These are phyloP conservation scores for Diorhabda carinulata DNA, from an alignment of 1,140 invertebrate species.

Conservation along the genomic window DNA sequence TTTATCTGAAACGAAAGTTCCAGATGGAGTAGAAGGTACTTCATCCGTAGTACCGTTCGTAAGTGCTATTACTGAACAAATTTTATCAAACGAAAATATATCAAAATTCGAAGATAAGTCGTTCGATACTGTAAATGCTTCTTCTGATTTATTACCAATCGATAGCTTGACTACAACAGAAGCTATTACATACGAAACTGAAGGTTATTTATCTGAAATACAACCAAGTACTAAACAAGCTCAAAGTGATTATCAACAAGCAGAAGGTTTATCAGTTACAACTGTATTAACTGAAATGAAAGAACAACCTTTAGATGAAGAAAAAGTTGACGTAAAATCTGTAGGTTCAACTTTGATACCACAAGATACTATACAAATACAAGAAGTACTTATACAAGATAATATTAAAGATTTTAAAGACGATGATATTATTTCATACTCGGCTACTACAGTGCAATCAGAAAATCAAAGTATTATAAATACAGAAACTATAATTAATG, in stretches of 20 bases:
- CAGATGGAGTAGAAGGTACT: conserved; percentile 48
- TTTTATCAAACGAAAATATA: conserved; percentile 28
- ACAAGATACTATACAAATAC: conserved; percentile 37
- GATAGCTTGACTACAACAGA: conserved; percentile 49
- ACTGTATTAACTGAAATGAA: conserved; percentile 52
- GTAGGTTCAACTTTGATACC: conserved; percentile 37
- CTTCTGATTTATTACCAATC: conserved; percentile 47
- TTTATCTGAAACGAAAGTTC: conserved; percentile 43
- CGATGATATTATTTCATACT: conserved; percentile 24
- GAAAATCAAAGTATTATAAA: conserved; percentile 41
- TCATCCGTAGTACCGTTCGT: conserved; percentile 51
- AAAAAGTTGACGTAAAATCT: conserved; percentile 40
- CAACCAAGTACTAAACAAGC: conserved; percentile 48
- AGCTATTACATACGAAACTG: conserved; percentile 50
- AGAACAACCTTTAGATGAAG: conserved; percentile 47
- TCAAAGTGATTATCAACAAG: conserved; percentile 48
- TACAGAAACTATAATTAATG: conserved; percentile 41
- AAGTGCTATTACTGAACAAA: conserved; percentile 54
- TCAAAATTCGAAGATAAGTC: conserved; percentile 32
- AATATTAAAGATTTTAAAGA: conserved; percentile 36
- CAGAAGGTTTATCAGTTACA: conserved; percentile 51
- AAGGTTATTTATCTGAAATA: conserved; percentile 49
- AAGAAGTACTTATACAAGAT: conserved; percentile 38
- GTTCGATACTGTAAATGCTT: conserved; percentile 45
- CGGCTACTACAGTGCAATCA: conserved; percentile 34